Evolutionary conservation across 2,888 invertebrate genomes (phyloP).

Genomic region (Drosophila mercatorum): DNA sequence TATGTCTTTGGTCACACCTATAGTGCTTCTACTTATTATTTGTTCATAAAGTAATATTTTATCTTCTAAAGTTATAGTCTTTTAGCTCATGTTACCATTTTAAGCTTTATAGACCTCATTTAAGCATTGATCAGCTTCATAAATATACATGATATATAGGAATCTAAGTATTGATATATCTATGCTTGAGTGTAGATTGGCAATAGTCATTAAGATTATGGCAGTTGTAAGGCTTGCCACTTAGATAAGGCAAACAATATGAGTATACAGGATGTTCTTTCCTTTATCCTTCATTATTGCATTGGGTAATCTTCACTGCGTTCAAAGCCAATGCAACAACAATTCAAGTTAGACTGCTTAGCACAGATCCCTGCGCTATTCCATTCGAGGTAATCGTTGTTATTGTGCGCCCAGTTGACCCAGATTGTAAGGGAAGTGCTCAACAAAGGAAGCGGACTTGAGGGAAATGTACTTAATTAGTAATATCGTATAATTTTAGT

Average conservation of each 20-base stretch:
- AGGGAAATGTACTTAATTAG: constrained; percentile 63
- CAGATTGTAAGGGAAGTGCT: constrained; percentile 47
- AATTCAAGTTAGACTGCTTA: background rate
- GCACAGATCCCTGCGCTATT: background rate
- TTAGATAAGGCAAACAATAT: no score
- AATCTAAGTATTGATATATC: no score
- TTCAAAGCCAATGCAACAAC: background rate
- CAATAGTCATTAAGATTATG: background rate
- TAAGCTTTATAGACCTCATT: background rate
- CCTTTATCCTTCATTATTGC: no score
- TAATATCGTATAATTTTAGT: constrained; percentile 70
- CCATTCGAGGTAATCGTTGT: constrained; percentile 7
- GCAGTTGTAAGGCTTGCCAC: background rate
- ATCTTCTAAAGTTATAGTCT: no score
- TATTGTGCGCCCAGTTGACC: constrained; percentile 5
- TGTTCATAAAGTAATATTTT: no score
- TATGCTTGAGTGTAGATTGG: no score
- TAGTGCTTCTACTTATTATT: no score
- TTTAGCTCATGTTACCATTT: no score
- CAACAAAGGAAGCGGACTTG: constrained; percentile 20
- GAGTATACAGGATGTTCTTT: no score
- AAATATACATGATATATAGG: background rate
- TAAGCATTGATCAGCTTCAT: background rate
- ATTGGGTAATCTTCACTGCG: no score
- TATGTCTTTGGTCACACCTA: no score